These are phyloP conservation scores for Malurus splendens DNA, from an alignment of 2,797 vertebrate genomes.

Conservation along the genomic window DNA sequence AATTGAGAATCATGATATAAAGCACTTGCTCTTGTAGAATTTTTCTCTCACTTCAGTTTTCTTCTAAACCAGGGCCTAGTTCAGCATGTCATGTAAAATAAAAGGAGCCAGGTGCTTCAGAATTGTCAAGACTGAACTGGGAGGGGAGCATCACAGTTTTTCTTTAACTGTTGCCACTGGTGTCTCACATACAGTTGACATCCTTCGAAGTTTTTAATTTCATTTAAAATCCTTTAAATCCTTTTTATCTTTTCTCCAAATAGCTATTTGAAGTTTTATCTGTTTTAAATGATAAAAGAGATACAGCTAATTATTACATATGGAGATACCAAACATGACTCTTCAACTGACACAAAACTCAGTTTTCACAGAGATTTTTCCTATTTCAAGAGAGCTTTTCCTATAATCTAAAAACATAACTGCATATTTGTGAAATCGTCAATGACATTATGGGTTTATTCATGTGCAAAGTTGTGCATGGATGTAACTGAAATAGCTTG, in stretches of 20 bases:
- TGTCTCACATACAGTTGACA: background rate
- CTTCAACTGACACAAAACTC: background rate
- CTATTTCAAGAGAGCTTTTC: background rate
- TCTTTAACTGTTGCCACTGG: background rate
- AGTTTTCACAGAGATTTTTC: background rate
- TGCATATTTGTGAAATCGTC: background rate
- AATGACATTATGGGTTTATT: background rate
- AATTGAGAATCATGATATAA: background rate
- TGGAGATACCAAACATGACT: background rate
- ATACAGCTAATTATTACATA: background rate
- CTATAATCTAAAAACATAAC: background rate
- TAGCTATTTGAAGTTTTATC: background rate
- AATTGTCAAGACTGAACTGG: background rate
- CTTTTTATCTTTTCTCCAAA: background rate
- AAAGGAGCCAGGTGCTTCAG: background rate
- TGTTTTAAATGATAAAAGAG: background rate
- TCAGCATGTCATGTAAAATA: background rate
- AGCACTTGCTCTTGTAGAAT: background rate
- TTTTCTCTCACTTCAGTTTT: background rate
- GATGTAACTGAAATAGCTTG: background rate
- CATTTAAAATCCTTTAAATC: background rate
- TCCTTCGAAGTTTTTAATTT: background rate
- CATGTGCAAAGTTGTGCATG: background rate
- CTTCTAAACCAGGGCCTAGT: background rate
- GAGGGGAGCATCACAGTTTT: background rate